Conservation (phyloP, 1,140 invertebrate species). For the Bombyx mandarina region DNA sequence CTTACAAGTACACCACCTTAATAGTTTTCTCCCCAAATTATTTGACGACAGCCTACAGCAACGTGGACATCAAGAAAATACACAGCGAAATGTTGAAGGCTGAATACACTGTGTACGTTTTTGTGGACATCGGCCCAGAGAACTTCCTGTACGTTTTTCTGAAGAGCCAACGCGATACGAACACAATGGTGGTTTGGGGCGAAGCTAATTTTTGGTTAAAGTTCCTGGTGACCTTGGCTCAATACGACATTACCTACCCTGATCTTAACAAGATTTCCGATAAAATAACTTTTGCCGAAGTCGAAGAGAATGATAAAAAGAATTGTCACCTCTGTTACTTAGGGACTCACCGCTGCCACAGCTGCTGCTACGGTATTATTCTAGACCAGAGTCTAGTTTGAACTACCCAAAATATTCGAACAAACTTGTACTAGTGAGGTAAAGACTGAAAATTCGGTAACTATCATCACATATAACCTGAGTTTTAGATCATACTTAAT, state of each 20-base stretch:
- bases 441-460: slow-evolving; percentile 64
- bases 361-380: neutral
- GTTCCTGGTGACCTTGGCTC: slow-evolving; percentile 21
- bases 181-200: slow-evolving; percentile 43
- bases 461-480: neutral
- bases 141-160: slow-evolving; percentile 59
- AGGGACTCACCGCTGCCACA: too few relatives aligned
- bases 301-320: too few relatives aligned
- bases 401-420: slow-evolving; percentile 20
- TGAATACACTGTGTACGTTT: slow-evolving; percentile 51
- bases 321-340: slow-evolving; percentile 1
- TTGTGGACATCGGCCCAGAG: slow-evolving; percentile 50
- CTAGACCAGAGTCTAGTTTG: slow-evolving; percentile 39
- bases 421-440: slow-evolving; percentile 53
- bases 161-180: slow-evolving; percentile 45
- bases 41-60: slow-evolving; percentile 46
- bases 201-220: slow-evolving; percentile 49
- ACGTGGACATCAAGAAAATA: slow-evolving; percentile 60
- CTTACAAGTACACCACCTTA: slow-evolving; percentile 24
- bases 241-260: neutral
- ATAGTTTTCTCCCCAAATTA: slow-evolving; percentile 58
- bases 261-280: too few relatives aligned
- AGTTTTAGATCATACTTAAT: too few relatives aligned
- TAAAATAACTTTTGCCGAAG: too few relatives aligned
- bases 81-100: slow-evolving; percentile 53